Evolutionary conservation across 2,797 vertebrate genomes (phyloP), one percentile per base, ranked within the genome.

Genomic region (Anisognathus igniventris): DNA sequence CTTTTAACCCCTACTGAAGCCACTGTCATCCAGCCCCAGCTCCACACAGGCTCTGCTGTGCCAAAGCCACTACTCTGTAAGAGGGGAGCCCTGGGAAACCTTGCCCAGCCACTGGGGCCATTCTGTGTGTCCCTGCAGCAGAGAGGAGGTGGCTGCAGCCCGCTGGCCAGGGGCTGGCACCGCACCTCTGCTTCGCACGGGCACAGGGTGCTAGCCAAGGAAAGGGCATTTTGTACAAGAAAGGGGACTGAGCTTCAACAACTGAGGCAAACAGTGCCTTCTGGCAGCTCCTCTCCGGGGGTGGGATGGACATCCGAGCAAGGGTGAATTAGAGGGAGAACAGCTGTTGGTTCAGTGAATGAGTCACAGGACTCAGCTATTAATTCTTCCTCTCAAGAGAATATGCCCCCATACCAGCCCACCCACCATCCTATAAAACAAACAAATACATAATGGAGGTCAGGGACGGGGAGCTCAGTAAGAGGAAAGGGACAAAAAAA

Each of bases 181-280:
- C 4, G 1, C 68, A 61, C n/a, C 65, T 22, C 73, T 8, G 5
- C 64, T 42, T 8, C 3, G 12, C 14, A 1, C 0, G 2, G 3
- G 30, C 2, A 0, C 0, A 1, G 27, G 25, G 4, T 1, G 24
- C 2, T 5, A 0, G 0, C 7, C 3, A 37, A 23, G 15, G 9
- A 70, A 56, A 60, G 27, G 0, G 4, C 30, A 6, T 25, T 79
- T 79, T 37, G 2, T 1, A 42, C 35, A 28, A 51, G 35, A 37
- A 71, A 78, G 12, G 1, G 14, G 37, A 21, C 2, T 1, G 53
- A 71, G 67, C 33, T 89, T 39, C 64, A 50, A 13, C 47, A 57
- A 47, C 45, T 1, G 54, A 85, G 50, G 88, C 60, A 88, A 71
- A 71, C 30, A 8, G 2, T 31, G 77, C 83, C 88, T 93, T 83